Base-by-base conservation (phyloP, 2,113 vertebrate genomes). In the Pristiophorus japonicus region DNA sequence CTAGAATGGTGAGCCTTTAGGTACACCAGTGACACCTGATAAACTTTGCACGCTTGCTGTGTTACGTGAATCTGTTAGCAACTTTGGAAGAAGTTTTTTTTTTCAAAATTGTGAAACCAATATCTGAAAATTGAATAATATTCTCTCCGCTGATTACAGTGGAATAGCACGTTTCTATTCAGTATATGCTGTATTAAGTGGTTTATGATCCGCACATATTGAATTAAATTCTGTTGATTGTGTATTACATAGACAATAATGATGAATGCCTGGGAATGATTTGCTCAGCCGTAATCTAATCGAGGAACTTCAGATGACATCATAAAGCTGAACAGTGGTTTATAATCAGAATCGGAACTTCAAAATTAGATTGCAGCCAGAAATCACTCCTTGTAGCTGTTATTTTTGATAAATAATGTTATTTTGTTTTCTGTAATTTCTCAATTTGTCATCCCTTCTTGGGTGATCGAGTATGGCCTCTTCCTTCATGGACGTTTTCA, bases 181-280 rank as follows among this genome's bases (percentile, higher is more conserved):
- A 63, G 59, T 62, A 92, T 16, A 20, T 62, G n/a, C 34, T 63
- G 59, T n/a, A 38, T 92, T 92, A 92, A 92, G 62, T 92, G 88
- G 59, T 92, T 92, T 92, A 63, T 63, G 62, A 38, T 92, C 88
- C n/a, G 65, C 88, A 42, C n/a, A 63, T 63, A 65, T 63, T 63
- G 88, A 65, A 92, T 92, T 92, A 92, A 63, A 38, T 92, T 92
- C 59, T 65, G 59, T 92, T 92, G 59, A 65, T 92, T 92, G 88
- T 92, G n/a, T 92, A 38, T 91, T 91, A n/a, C n/a, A 91, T n/a
- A 63, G 88, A 16, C 88, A 91, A 91, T 91, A n/a, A 34, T 91
- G 88, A 63, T 3, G 34, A 30, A 91, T 38, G 30, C 59, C 88
- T 63, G 55, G 5, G 55, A 91, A 63, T 91, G 34, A 91, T 91